Base-by-base conservation (phyloP, 2,113 vertebrate species). In the Syngnathus typhle region DNA sequence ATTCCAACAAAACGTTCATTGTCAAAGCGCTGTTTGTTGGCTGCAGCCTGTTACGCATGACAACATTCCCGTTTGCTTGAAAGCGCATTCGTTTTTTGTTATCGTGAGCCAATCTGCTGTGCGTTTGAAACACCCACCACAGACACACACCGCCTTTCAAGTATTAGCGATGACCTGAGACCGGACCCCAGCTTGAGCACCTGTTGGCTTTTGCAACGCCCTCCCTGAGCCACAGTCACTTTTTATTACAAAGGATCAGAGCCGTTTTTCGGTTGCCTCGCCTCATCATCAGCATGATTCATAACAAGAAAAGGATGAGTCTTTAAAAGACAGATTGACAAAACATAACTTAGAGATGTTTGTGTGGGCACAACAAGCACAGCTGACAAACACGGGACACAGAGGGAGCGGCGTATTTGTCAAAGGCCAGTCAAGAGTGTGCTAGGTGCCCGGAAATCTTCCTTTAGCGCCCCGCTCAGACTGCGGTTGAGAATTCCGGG, bases 381-480 rank as follows among this genome's bases (percentile, higher is more conserved):
- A 72, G 68, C 38, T 41, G 76, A 73, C 7, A 47, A 68, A 9
- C 60, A 67, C 23, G 6, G 62, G 63, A 46, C 4, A 64, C 74
- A 21, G 56, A 67, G 64, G 51, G 60, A 64, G 54, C 41, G 54
- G 64, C 54, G 9, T 66, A 65, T 59, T 65, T 76, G 63, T 68
- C 64, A 69, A 75, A 82, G 75, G 65, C 71, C 72, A 76, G 70
- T 66, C 76, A 67, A 51, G 69, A 79, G 73, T 15, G 67, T 76
- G 59, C 61, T 68, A 70, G 72, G 70, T 81, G 88, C 86, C 82
- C 88, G 88, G 91, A 93, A 91, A 85, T 88, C 88, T 93, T 91
- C 91, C 87, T 85, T 91, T 84, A 89, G 81, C 49, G 64, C 36
- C 72, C 0, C 71, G 78, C 2, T 76, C 77, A 82, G 75, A 89